Percentiles rank a stretch among this genome's conserved stretches.
Evolutionary conservation across 1,140 invertebrate genomes (phyloP).

Genomic region (Drosophila punjabiensis): DNA sequence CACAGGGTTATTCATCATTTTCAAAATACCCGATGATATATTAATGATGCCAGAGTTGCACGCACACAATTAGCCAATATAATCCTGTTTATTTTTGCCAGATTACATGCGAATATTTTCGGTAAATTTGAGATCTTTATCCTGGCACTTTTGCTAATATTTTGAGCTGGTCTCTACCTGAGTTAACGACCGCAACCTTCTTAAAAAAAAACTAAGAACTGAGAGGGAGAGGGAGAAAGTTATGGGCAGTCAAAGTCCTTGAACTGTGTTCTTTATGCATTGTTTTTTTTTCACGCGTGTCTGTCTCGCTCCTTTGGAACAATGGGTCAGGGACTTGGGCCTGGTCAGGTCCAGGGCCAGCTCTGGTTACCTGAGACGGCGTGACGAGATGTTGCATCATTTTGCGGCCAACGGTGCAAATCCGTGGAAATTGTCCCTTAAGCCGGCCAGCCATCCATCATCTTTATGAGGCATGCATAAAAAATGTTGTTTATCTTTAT

Average conservation of each 20-base stretch:
- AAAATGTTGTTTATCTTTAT: constrained; percentile 47
- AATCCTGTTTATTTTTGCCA: constrained; percentile 43
- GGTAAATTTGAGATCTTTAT: constrained; percentile 28
- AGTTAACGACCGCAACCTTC: constrained; percentile 63
- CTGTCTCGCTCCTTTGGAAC: constrained; percentile 39
- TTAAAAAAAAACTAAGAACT: constrained; percentile 40
- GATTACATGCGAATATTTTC: constrained; percentile 35
- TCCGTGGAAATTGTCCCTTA: constrained; percentile 59
- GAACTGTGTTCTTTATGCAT: constrained; percentile 76
- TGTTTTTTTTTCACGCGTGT: constrained; percentile 69
- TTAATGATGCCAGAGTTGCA: constrained; percentile 5
- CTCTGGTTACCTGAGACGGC: constrained; percentile 39
- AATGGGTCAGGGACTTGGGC: constrained; percentile 23
- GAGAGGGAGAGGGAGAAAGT: constrained; percentile 64
- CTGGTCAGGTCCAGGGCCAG: constrained; percentile 18
- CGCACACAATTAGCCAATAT: constrained; percentile 33
- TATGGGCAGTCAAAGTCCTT: constrained; percentile 65
- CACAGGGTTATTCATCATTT: constrained; percentile 36
- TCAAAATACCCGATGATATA: constrained; percentile 31
- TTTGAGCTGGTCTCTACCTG: constrained; percentile 48
- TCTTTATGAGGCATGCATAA: constrained; percentile 57
- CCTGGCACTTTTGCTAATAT: constrained; percentile 20
- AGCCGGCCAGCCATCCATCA: constrained; percentile 37
- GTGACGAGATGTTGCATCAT: constrained; percentile 69
- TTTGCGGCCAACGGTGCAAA: constrained; percentile 57